Evolutionary conservation across 2,888 invertebrate genomes (phyloP).

Genomic region (Patella caerulea): DNA sequence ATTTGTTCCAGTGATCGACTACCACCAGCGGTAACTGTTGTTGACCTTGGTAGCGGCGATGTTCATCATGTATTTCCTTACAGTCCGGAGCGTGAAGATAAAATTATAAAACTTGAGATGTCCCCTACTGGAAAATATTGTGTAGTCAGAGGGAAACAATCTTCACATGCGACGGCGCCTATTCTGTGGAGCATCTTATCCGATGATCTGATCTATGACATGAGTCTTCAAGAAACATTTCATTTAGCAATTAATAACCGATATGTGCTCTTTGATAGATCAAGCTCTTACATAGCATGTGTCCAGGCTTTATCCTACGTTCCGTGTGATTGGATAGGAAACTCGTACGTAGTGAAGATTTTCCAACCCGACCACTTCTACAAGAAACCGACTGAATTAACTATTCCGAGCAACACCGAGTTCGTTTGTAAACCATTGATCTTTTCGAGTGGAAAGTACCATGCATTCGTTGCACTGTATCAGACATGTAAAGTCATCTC

Average conservation of each 20-base stretch:
- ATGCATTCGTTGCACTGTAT: conserved; percentile 46
- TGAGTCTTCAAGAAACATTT: not conserved
- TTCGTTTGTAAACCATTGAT: conserved; percentile 50
- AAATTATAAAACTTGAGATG: conserved; percentile 43
- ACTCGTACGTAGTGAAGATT: conserved; percentile 48
- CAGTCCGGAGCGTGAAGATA: conserved; percentile 42
- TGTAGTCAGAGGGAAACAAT: conserved; percentile 44
- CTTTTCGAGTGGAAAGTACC: conserved; percentile 24
- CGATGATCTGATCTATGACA: conserved; percentile 50
- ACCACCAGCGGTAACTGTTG: conserved; percentile 59
- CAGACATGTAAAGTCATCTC: conserved; percentile 37
- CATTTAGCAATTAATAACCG: conserved; percentile 30
- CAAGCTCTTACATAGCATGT: conserved; percentile 44
- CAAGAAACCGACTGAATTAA: conserved; percentile 31
- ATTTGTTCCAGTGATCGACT: conserved; percentile 44
- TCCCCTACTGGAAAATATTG: conserved; percentile 53
- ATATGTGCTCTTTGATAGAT: conserved; percentile 49
- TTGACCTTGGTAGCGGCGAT: conserved; percentile 48
- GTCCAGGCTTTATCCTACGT: conserved; percentile 51
- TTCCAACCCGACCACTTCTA: conserved; percentile 40
- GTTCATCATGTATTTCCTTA: conserved; percentile 51
- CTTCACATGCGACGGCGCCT: conserved; percentile 2
- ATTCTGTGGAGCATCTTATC: conserved; percentile 41
- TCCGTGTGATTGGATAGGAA: conserved; percentile 50
- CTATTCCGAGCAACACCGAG: conserved; percentile 49